A percentile compares a stretch with the other conserved stretches of the same genome.
Evolutionary conservation across 1,140 invertebrate genomes (phyloP).

Genomic region (Eueides isabella): DNA sequence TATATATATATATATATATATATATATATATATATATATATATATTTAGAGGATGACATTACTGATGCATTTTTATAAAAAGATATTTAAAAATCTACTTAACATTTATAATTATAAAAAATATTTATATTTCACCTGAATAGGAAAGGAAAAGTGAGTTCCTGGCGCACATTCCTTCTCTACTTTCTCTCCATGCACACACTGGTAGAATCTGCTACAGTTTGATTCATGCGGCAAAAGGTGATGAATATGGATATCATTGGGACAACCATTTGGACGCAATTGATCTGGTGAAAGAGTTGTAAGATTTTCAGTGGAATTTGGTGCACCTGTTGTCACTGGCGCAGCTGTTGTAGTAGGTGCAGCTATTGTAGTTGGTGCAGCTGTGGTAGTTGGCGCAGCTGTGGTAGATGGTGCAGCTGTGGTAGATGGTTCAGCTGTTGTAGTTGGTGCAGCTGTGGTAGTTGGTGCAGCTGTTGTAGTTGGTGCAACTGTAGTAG

Average conservation of each 20-base stretch:
- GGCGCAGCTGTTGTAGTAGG: conserved; percentile 2
- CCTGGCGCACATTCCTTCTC: conserved; percentile 43
- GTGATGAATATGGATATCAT: conserved; percentile 44
- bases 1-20: too few relatives aligned
- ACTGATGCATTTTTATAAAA: too few relatives aligned
- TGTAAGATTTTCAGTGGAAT: neutral
- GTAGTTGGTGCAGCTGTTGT: neutral
- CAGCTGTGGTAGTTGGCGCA: neutral
- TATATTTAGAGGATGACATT: too few relatives aligned
- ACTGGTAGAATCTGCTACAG: conserved; percentile 60
- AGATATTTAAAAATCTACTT: too few relatives aligned
- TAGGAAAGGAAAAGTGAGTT: conserved; percentile 45
- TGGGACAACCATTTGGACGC: conserved; percentile 51
- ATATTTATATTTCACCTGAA: conserved; percentile 42
- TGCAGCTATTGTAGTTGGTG: neutral
- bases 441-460: neutral
- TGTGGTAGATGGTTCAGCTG: neutral
- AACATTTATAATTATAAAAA: too few relatives aligned
- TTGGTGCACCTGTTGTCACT: neutral
- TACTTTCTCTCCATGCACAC: conserved; percentile 48
- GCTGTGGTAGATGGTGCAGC: neutral
- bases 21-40: too few relatives aligned
- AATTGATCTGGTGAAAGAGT: conserved; percentile 2
- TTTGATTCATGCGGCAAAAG: conserved; percentile 55
- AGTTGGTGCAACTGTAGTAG: neutral